Evolutionary conservation across 1,140 invertebrate genomes (phyloP), one percentile per base, ranked within the genome.

Genomic region (Nomia melanderi): DNA sequence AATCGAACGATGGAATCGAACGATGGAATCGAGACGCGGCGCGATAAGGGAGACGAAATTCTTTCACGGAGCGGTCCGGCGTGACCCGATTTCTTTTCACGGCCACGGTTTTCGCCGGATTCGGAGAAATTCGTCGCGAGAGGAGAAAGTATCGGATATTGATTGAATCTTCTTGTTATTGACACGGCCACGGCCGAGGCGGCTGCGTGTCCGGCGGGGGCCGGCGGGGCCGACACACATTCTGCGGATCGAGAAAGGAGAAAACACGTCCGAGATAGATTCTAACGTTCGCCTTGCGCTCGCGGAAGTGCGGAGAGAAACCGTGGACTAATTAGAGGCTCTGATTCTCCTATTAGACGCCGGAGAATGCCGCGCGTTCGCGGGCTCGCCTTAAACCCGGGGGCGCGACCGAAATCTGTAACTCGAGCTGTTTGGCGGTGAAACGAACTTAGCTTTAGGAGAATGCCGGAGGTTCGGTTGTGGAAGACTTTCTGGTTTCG

Each of bases 101-200:
- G 9, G 11, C 5, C 36, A n/a, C 14, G 66, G 4, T 54, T 57
- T 50, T 71, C 66, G 66, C 25, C 74, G 41, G 33, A 20, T 62
- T 77, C 60, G 57, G 56, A 62, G 66, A 71, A 77, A 77, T 77
- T 62, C 33, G 36, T 41, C 57, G 74, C 41, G 39, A 53, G 41
- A 41, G 57, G 64, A 27, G 74, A 77, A 71, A 77, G 66, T 71
- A 53, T 71, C 47, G 33, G 25, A 60, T 29, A 71, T 77, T 31
- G 74, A 71, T 70, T 27, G 57, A 8, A 77, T 70, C 66, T 20
- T 70, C 54, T 59, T 54, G 20, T 71, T 62, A 54, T 39, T 60
- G 33, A 53, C 27, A 62, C 41, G 17, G 47, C 53, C 39, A 75
- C 36, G 53, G 44, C 14, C n/a, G 14, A 4, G 53, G 73, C 67